Conservation (phyloP, 2,113 vertebrate genomes). For the Pseudonaja textilis region DNA sequence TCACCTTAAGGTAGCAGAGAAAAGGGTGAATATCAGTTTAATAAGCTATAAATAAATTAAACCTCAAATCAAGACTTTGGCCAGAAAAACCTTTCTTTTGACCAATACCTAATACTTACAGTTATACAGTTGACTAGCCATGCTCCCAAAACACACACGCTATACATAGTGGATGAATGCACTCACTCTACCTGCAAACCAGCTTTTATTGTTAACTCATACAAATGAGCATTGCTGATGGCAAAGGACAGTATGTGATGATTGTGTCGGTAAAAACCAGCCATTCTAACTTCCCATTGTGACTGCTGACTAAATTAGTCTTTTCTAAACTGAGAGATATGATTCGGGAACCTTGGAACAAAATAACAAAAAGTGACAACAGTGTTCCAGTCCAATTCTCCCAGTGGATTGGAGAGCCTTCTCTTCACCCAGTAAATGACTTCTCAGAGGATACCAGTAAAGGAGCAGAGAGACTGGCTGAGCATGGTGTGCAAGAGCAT, state of each 20-base stretch:
- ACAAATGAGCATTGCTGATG: not conserved
- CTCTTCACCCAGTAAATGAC: not conserved
- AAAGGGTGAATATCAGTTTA: not conserved
- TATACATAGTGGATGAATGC: not conserved
- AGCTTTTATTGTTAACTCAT: not conserved
- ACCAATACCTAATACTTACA: not conserved
- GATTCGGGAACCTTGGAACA: not conserved
- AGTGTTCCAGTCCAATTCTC: not conserved
- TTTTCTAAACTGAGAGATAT: not conserved
- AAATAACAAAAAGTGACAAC: not conserved
- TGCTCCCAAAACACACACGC: not conserved
- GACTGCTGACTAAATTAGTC: not conserved
- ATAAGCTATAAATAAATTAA: not conserved
- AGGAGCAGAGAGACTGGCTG: not conserved
- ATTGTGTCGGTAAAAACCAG: not conserved
- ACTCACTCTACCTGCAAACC: not conserved
- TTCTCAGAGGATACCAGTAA: not conserved
- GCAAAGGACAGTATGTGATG: not conserved
- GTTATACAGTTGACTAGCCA: not conserved
- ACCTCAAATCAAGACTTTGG: not conserved
- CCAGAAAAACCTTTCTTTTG: not conserved
- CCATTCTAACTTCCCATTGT: not conserved
- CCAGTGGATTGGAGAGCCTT: not conserved
- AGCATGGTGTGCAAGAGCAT: not conserved
- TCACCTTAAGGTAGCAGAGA: not conserved